Base-by-base conservation (phyloP, 2,888 invertebrate genomes). In the Megaustenia siamemsis region DNA sequence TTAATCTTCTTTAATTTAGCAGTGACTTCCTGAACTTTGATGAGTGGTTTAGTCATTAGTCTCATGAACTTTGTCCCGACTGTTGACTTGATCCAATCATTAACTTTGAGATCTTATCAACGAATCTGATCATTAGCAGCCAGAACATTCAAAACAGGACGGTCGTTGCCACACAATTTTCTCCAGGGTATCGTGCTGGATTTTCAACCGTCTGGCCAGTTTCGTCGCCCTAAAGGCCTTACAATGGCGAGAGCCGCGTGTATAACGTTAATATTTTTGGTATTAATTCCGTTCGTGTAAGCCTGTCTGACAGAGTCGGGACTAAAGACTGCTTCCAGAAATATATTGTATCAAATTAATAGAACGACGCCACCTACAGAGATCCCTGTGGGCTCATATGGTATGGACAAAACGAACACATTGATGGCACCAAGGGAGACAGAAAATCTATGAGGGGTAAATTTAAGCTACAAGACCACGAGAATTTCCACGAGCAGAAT, bases 391-490 rank as follows among this genome's bases (percentile, higher is more conserved):
- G 43, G 71, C 35, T 43, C 66, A 66, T 18, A 35, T 66, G 66
- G 66, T 21, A 1, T n/a, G 12, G 10, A 71, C 43, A 71, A 43
- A 21, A 12, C 1, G 43, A 43, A 71, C 71, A 71, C 0, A 43
- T 45, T 45, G 43, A 71, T 71, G 71, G 12, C 18, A 28, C 71
- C 43, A 71, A 45, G 38, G 28, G 24, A 18, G 8, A n/a, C 28
- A 71, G 24, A 71, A 71, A 71, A 71, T 45, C 71, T 71, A 71
- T 71, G 24, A 8, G 21, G 4, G 28, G 28, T 28, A 71, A 71
- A 71, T 71, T 71, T 43, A 71, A 71, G 43, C 71, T n/a, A 12
- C 43, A 35, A 43, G 28, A 71, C 71, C 43, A 71, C 6, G 71
- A 24, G n/a, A n/a, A 24, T 5, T 3, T 63, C 32, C 35, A 6